Percentiles rank a stretch among this genome's conserved stretches.
Evolutionary conservation across 2,888 invertebrate genomes (phyloP).

Genomic region (Neoascia interrupta): DNA sequence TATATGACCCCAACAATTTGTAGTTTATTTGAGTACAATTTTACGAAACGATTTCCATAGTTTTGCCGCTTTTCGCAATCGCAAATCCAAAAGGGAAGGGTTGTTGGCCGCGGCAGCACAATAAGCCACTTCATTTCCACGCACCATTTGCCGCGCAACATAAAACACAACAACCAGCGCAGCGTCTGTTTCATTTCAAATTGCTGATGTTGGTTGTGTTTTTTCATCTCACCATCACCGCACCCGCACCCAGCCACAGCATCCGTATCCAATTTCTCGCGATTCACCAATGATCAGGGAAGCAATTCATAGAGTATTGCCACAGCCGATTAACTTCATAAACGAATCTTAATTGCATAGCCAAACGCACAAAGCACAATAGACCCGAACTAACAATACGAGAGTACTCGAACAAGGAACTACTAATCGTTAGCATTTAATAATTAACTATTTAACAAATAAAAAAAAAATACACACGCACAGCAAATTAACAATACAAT

Average conservation of each 20-base stretch:
- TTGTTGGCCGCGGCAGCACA: slow-evolving; percentile 14
- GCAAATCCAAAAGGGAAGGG: slow-evolving; percentile 24
- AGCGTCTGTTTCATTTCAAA: background rate
- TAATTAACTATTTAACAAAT: slow-evolving; percentile 39
- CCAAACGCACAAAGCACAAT: slow-evolving; percentile 25
- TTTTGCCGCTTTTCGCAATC: too few species aligned
- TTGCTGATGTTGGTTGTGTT: too few species aligned
- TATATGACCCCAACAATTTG: too few species aligned
- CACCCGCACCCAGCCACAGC: too few species aligned
- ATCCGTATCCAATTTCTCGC: slow-evolving; percentile 65
- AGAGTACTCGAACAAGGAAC: slow-evolving; percentile 11
- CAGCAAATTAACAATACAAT: background rate
- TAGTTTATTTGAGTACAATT: too few species aligned
- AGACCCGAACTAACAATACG: background rate
- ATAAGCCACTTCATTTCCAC: slow-evolving; percentile 20
- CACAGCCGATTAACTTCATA: slow-evolving; percentile 50
- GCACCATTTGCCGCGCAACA: slow-evolving; percentile 27
- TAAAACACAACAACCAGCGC: background rate
- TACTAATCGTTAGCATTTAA: slow-evolving; percentile 41
- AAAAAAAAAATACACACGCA: slow-evolving; percentile 2
- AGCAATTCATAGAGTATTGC: slow-evolving; percentile 17
- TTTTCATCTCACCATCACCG: too few species aligned
- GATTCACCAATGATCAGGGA: slow-evolving; percentile 56
- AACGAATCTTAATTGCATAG: slow-evolving; percentile 52
- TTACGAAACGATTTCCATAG: too few species aligned